These are phyloP conservation scores for Luehdorfia chinensis DNA, from an alignment of 1,140 invertebrate species.

Conservation along the genomic window DNA sequence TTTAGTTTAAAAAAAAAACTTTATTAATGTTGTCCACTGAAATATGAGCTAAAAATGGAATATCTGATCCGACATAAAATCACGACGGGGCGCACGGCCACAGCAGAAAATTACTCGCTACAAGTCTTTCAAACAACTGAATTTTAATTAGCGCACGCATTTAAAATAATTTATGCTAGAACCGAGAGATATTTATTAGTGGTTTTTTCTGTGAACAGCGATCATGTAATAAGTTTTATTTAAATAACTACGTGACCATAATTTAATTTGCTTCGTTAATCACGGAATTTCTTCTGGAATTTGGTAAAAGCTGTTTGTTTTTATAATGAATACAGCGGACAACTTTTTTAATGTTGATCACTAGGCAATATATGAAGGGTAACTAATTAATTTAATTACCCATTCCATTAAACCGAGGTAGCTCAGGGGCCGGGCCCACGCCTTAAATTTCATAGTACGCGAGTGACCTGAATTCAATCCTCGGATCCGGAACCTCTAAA, in stretches of 20 bases:
- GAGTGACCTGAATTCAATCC: too few relatives aligned
- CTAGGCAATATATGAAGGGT: too few relatives aligned
- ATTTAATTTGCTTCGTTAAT: constrained; percentile 11
- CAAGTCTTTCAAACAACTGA: constrained; percentile 46
- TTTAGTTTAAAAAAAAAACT: too few relatives aligned
- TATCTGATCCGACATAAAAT: constrained; percentile 30
- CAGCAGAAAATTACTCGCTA: constrained; percentile 31
- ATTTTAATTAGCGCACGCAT: constrained; percentile 51
- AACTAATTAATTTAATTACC: too few relatives aligned
- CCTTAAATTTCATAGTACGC: too few relatives aligned
- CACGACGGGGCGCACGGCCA: constrained; percentile 44
- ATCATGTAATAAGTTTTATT: constrained; percentile 6
- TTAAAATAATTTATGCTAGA: constrained; percentile 40
- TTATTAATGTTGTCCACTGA: not conserved
- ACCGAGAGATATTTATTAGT: constrained; percentile 26
- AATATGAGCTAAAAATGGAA: not conserved
- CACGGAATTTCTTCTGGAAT: not conserved
- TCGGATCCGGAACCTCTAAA: too few relatives aligned
- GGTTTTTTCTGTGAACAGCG: constrained; percentile 3
- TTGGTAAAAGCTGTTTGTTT: too few relatives aligned
- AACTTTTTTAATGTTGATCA: too few relatives aligned
- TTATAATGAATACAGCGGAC: too few relatives aligned
- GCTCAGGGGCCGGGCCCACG: too few relatives aligned
- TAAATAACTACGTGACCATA: constrained; percentile 1
- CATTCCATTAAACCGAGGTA: too few relatives aligned